Evolutionary conservation across 2,888 invertebrate species (phyloP), one percentile per base, ranked within the genome.

Genomic region (Stenotaenia linearis): DNA sequence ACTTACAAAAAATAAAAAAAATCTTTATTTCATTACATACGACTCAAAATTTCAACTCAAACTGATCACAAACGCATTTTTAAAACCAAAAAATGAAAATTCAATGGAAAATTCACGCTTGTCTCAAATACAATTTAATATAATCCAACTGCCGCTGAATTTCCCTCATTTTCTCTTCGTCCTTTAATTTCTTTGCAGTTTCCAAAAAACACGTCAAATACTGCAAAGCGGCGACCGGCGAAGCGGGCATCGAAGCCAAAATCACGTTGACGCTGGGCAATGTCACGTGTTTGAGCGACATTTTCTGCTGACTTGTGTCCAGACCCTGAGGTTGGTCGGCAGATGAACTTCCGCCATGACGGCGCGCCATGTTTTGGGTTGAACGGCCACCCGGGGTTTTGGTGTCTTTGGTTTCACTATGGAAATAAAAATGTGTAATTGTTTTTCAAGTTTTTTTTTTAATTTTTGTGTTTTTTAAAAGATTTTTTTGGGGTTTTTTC

Each of bases 191-290:
- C 61, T 61, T 78, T 12, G 78, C 78, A 7, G 78, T 78, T 18
- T 78, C 78, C 25, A 78, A 61, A 18, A 78, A 78, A 32, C 78
- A 78, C 12, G 50, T 50, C 35, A 78, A 32, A 30, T 78, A 78
- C 78, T 78, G 78, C 23, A 78, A 21, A n/a, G 78, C 50, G 7
- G 78, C 78, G 12, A 78, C 78, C 1, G 78, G 78, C n/a, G 78
- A 21, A 6, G 50, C n/a, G 9, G 78, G 78, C 78, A 78, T 78
- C n/a, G 78, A 78, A 1, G 78, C 78, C 28, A 78, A 25, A 61
- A 78, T 78, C 18, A 78, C 78, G 30, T 61, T 78, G 10, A 78
- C 61, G 6, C 25, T 25, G 25, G 78, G 78, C 30, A 78, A 18
- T 10, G 37, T 78, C 7, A 78, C 61, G 78, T 78, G 37, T 15